Evolutionary conservation across 2,113 vertebrate genomes (phyloP).

Genomic region (Anhinga rufa): DNA sequence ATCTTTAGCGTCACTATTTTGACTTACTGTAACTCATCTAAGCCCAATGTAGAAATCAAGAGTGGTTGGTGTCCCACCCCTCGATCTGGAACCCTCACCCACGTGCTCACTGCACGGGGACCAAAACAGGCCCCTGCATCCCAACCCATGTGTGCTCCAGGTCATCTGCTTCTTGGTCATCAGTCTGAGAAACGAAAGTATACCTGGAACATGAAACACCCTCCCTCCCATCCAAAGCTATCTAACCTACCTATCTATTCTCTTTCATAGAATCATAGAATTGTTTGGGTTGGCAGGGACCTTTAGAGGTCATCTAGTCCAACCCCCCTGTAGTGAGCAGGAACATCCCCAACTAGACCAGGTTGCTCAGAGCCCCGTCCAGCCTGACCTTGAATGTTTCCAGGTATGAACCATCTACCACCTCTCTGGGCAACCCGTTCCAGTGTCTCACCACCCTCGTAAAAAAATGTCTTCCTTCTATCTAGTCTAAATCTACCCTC

Average conservation of each 20-base stretch:
- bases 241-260: neutral
- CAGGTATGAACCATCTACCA: no score
- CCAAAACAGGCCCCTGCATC: neutral
- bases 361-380: no score
- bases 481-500: no score
- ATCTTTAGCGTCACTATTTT: neutral
- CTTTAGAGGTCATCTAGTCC: no score
- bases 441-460: no score
- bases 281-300: neutral
- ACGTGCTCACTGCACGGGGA: rapidly evolving
- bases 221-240: neutral
- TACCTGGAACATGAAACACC: neutral
- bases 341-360: no score
- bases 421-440: no score
- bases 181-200: neutral
- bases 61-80: neutral
- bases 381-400: no score
- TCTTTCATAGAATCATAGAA: neutral
- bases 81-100: neutral
- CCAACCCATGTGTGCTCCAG: rapidly evolving
- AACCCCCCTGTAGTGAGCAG: no score
- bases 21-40: rapidly evolving
- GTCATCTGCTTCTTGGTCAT: neutral
- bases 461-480: no score
- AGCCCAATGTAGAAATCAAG: neutral